phyloP scores from a whole-genome alignment of 2,113 vertebrate genomes.

The Triplophysa dalaica region DNA sequence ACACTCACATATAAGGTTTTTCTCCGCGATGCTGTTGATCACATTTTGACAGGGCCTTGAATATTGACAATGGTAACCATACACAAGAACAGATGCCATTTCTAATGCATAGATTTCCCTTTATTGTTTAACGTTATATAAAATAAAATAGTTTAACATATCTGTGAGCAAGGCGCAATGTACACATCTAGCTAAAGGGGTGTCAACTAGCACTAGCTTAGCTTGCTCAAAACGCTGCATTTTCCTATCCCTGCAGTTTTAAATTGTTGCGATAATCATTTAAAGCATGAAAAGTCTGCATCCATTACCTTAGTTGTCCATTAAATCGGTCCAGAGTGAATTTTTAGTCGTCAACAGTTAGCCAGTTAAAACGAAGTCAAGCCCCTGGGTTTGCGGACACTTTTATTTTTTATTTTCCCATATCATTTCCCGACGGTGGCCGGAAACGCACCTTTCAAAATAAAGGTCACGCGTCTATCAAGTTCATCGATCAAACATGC shows the following conservation, averaged over 20 bases:
- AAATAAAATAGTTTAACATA: background rate
- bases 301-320: slow-evolving; percentile 57
- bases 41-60: background rate
- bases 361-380: slow-evolving; percentile 13
- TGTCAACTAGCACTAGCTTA: slow-evolving; percentile 22
- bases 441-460: slow-evolving; percentile 20
- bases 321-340: slow-evolving; percentile 50
- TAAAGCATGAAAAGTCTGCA: background rate
- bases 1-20: background rate
- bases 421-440: background rate
- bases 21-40: background rate
- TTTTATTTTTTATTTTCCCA: slow-evolving; percentile 18
- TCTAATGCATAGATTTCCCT: background rate
- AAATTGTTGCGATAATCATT: background rate
- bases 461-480: slow-evolving; percentile 8
- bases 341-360: slow-evolving; percentile 16
- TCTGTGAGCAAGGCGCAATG: background rate
- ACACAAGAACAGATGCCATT: background rate
- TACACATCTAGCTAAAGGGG: background rate
- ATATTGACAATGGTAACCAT: background rate
- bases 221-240: background rate
- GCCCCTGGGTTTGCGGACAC: background rate
- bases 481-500: background rate
- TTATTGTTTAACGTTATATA: background rate
- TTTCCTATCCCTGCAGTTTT: background rate